Conservation (phyloP, 2,113 vertebrate genomes). For the Prunella fulvescens region DNA sequence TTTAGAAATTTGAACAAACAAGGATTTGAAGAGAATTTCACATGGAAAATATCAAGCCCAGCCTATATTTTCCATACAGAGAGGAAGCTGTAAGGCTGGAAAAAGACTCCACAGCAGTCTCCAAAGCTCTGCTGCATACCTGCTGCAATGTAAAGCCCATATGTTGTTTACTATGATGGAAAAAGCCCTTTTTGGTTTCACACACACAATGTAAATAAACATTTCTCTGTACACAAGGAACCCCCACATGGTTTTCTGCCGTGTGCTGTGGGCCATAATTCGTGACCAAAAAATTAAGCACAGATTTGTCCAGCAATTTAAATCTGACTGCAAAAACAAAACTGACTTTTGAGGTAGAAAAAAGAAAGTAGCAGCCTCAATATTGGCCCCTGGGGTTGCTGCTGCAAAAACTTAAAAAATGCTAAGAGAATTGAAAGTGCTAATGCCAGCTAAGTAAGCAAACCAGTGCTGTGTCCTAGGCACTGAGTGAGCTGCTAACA, state of each 20-base stretch:
- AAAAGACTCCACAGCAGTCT: neutral
- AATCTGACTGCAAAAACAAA: neutral
- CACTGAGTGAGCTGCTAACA: neutral
- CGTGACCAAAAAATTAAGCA: neutral
- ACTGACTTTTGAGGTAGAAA: neutral
- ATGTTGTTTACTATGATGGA: accelerated
- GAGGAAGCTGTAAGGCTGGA: neutral
- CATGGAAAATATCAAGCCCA: neutral
- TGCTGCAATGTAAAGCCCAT: neutral
- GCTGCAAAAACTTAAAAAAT: neutral
- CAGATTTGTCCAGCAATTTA: neutral
- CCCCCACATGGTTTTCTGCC: neutral
- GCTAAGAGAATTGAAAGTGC: neutral
- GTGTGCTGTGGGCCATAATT: neutral
- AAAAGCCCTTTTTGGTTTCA: neutral
- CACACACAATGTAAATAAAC: accelerated
- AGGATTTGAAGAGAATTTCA: neutral
- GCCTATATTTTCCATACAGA: accelerated
- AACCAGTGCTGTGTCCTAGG: neutral
- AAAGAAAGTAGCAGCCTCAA: neutral
- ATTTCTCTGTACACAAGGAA: neutral
- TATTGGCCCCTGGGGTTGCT: neutral
- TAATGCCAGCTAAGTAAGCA: neutral
- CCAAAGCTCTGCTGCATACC: neutral
- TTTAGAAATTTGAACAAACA: neutral